Conservation (phyloP, 2,888 invertebrate species). For the Temnothorax rugatulus region DNA sequence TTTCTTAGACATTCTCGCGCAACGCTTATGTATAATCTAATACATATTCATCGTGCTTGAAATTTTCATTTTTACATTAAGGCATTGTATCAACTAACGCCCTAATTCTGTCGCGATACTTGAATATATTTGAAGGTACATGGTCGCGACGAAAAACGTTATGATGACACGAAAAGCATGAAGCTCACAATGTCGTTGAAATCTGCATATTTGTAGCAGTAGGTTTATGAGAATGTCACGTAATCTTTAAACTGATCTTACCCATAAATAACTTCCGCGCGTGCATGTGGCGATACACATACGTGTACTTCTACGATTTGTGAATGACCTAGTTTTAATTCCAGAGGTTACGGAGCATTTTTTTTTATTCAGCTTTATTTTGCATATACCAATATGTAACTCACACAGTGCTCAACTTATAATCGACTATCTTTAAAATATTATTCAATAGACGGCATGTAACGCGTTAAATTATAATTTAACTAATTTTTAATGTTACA, state of each 20-base stretch:
- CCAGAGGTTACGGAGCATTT: neutral
- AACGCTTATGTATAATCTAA: slow-evolving; percentile 14
- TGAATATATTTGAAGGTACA: slow-evolving; percentile 33
- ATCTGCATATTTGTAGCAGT: slow-evolving; percentile 22
- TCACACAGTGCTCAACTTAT: neutral
- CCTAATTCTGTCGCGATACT: slow-evolving; percentile 38
- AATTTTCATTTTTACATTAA: slow-evolving; percentile 36
- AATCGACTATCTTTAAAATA: neutral
- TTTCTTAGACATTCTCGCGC: neutral
- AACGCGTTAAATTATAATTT: neutral
- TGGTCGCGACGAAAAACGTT: slow-evolving; percentile 14
- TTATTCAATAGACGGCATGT: neutral
- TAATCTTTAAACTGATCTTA: slow-evolving; percentile 23
- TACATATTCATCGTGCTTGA: slow-evolving; percentile 20
- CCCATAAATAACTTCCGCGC: neutral
- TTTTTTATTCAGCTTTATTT: neutral
- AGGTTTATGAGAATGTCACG: slow-evolving; percentile 6
- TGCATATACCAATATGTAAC: neutral
- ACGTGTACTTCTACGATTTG: neutral
- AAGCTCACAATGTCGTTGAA: slow-evolving; percentile 12
- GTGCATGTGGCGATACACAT: neutral
- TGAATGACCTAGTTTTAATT: slow-evolving; percentile 27
- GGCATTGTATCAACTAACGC: slow-evolving; percentile 19
- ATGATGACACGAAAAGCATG: slow-evolving; percentile 17
- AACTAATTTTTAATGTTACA: neutral